Conservation (phyloP, 2,888 invertebrate genomes). For the Petrolisthes cinctipes region DNA sequence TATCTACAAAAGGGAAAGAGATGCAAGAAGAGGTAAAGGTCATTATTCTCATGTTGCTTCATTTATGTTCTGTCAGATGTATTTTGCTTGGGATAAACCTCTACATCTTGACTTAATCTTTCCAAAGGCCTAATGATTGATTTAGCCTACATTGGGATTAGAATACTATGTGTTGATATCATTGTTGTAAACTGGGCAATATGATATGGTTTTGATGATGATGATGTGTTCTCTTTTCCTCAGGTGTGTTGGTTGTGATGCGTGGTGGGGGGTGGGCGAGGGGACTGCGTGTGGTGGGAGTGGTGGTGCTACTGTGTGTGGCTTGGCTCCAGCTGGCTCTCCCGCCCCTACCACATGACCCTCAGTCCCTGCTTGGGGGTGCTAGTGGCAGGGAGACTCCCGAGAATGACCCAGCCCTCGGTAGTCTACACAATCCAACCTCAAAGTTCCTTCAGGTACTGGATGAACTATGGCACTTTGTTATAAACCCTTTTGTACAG, state of each 20-base stretch:
- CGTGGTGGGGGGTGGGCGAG: slow-evolving; percentile 62
- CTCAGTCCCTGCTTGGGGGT: slow-evolving; percentile 40
- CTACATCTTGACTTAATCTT: no score
- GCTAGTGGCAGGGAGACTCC: slow-evolving; percentile 49
- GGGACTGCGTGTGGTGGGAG: slow-evolving; percentile 59
- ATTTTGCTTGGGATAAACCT: no score
- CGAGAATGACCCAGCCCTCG: slow-evolving; percentile 59
- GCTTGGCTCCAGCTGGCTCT: slow-evolving; percentile 65
- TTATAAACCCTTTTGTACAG: neutral
- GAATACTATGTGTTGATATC: no score
- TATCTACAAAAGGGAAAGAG: no score
- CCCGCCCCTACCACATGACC: slow-evolving; percentile 64
- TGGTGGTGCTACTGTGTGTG: slow-evolving; percentile 63
- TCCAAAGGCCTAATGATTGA: no score
- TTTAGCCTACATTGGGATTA: no score
- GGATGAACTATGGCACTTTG: no score
- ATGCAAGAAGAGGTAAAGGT: no score
- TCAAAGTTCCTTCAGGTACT: slow-evolving; percentile 58
- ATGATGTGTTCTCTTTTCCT: neutral
- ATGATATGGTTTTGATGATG: no score
- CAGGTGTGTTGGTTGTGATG: slow-evolving; percentile 55
- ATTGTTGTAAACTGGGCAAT: no score
- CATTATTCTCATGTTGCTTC: no score
- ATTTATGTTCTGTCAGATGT: no score
- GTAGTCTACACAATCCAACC: slow-evolving; percentile 44